Base-by-base conservation (phyloP, 2,888 invertebrate genomes). In the Chloroclystis v-ata region DNA sequence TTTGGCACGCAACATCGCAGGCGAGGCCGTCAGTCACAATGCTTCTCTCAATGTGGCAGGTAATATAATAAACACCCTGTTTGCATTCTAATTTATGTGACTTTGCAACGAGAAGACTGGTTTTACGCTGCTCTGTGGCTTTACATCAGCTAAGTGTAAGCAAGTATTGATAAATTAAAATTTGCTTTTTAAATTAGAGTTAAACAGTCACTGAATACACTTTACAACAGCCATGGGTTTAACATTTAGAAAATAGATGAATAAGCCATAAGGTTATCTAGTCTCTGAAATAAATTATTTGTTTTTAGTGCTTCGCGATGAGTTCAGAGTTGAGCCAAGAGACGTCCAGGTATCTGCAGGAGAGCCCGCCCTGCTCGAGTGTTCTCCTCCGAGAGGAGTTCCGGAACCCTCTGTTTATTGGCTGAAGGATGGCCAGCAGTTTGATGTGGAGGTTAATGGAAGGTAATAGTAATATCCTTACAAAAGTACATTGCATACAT, bases 1-100 rank as follows among this genome's bases (percentile, higher is more conserved):
- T 86, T 95, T 97, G 63, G 98, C 98, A 54, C 93, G 93, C 74
- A 99, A 98, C 85, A 89, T 92, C 58, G 95, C 94, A 43, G 98
- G 98, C 60, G 93, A 92, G 64, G 96, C 94, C 54, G 91, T 92
- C 72, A 97, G 97, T 80, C 91, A 95, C 65, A 98, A 98, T 86
- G 99, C 98, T 60, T 95, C 97, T 49, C 91, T 99, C 65, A 95
- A 97, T 87, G 96, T 98, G 68, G 97, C 97, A 83, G 95, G 97
- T 98, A 49, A 33, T 33, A 16, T 16, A 32, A 32, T 32, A 33
- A 33, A 16, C 16, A 16, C 32, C 16, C 14, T 14, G 16, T 33
- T 26, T 26, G 25, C 37, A 11, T 37, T n/a, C 25, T 38, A 35
- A 35, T 35, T 35, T 24, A 35, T 35, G 20, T 2, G 6, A n/a